A percentile compares a stretch with the other conserved stretches of the same genome.
Conservation (phyloP, 2,888 invertebrate species). For the Mycalesis mineus region DNA sequence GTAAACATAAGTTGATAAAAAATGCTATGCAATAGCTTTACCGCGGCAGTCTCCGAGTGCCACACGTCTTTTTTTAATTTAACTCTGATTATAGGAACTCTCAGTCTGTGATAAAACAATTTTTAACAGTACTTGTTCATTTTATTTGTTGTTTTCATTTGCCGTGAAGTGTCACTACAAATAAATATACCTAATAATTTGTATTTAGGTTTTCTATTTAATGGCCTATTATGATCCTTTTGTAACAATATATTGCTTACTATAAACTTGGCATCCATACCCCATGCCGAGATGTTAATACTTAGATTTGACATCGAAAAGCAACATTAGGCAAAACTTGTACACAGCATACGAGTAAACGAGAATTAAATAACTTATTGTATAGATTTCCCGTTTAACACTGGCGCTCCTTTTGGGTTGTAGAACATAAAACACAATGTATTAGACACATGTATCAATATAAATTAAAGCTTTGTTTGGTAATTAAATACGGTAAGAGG, state of each 20-base stretch:
- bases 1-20: too few species aligned
- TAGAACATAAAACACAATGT: conserved; percentile 8
- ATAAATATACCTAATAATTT: too few species aligned
- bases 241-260: conserved; percentile 36
- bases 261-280: conserved; percentile 36
- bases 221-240: conserved; percentile 16
- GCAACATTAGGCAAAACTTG: not conserved
- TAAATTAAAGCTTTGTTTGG: not conserved
- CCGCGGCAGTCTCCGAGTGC: too few species aligned
- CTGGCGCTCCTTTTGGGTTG: not conserved
- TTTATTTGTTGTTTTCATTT: too few species aligned
- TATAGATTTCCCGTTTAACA: conserved; percentile 5
- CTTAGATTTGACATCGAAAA: not conserved
- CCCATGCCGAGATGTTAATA: conserved; percentile 45
- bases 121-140: too few species aligned
- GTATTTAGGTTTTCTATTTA: not conserved
- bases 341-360: not conserved
- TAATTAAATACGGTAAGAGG: conserved; percentile 13
- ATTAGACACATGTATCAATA: conserved; percentile 1
- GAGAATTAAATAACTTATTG: not conserved
- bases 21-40: too few species aligned
- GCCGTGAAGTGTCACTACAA: too few species aligned
- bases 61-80: too few species aligned
- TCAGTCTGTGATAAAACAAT: too few species aligned
- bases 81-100: too few species aligned